A percentile compares a stretch with the other conserved stretches of the same genome.
These are phyloP conservation scores for Lanius ludovicianus DNA, from an alignment of 2,113 vertebrate species.

Conservation along the genomic window DNA sequence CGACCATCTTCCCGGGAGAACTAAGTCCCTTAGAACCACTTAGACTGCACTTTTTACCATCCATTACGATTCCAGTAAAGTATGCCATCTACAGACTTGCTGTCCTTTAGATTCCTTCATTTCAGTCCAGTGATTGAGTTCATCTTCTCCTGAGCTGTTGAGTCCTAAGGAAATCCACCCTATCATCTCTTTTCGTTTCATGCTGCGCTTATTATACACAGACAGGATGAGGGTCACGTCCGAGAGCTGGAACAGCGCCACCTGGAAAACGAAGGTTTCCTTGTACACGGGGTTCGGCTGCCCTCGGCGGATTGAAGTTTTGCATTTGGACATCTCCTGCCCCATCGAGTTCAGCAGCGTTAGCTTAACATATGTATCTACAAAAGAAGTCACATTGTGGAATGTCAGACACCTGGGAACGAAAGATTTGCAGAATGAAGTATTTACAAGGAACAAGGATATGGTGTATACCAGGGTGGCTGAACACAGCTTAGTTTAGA, in stretches of 20 bases:
- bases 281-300: constrained; percentile 97
- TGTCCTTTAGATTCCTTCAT: constrained; percentile 98
- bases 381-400: constrained; percentile 52
- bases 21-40: neutral
- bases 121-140: constrained; percentile 95
- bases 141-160: constrained; percentile 97
- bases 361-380: constrained; percentile 96
- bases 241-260: constrained; percentile 96
- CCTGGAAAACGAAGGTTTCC: constrained; percentile 97
- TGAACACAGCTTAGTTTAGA: constrained; percentile 33
- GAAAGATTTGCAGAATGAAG: neutral
- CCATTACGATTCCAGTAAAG: constrained; percentile 88
- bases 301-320: constrained; percentile 93
- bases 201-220: constrained; percentile 97
- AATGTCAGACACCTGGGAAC: neutral
- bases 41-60: neutral
- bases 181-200: constrained; percentile 98
- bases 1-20: neutral
- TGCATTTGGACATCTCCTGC: constrained; percentile 99
- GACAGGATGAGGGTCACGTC: constrained; percentile 97
- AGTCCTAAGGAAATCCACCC: constrained; percentile 97
- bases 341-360: constrained; percentile 98
- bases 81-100: constrained; percentile 96
- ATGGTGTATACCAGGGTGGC: constrained; percentile 69
- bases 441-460: constrained; percentile 53